Evolutionary conservation across 2,797 vertebrate species (phyloP), one percentile per base, ranked within the genome.

Genomic region (Apodemus agrarius): DNA sequence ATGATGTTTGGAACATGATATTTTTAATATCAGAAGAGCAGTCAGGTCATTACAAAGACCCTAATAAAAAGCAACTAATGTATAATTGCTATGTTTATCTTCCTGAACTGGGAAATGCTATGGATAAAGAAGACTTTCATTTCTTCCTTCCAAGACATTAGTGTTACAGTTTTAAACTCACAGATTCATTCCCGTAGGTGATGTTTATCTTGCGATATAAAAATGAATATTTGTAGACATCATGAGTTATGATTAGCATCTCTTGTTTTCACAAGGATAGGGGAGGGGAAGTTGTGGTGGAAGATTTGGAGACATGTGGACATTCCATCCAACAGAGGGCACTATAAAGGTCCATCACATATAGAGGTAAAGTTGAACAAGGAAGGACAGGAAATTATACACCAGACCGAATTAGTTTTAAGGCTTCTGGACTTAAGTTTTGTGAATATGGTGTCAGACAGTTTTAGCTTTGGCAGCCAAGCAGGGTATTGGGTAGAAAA

Each of bases 301-400:
- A 74, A 24, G 22, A 16, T 72, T 37, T 54, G 11, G 31, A 83
- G 49, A 76, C 72, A 3, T 14, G 7, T 29, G 24, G 16, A 9
- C 26, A 8, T 89, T 65, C 74, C 65, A 72, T n/a, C 22, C 37
- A 1, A 3, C 37, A 95, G 91, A 86, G 61, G 67, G 83, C 61
- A 76, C 63, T 49, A 16, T 9, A 69, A 46, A 78, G 31, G 67
- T 61, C 79, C 43, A 61, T 49, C 16, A 40, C 49, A 79, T 3
- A 84, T 78, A 95, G 90, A 95, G 57, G 89, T 82, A 67, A 94
- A n/a, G 78, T 74, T 80, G 85, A 88, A 79, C 61, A 94, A 95
- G 52, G 81, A 95, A 85, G 52, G 81, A 94, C 95, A 97, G 98
- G 97, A 98, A 98, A 97, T 98, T 96, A 87, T 96, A 95, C 95